A percentile compares a stretch with the other conserved stretches of the same genome.
Conservation (phyloP, 1,140 invertebrate genomes). For the Diachasmimorpha longicaudata region DNA sequence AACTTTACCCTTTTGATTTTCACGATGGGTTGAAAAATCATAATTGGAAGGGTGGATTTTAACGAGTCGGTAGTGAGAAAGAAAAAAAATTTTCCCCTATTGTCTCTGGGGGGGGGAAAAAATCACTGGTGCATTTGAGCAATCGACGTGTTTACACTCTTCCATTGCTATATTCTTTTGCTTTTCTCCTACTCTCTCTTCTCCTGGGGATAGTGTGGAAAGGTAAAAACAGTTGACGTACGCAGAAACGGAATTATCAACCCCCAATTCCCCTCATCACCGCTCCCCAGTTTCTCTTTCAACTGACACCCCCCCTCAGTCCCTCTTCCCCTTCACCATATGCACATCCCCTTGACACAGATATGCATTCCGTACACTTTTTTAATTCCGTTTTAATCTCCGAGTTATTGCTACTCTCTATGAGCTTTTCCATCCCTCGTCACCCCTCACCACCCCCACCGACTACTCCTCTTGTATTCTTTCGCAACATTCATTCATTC, state of each 20-base stretch:
- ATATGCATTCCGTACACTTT: slow-evolving; percentile 55
- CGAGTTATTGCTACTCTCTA: slow-evolving; percentile 55
- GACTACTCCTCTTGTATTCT: neutral
- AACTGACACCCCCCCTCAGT: too few species aligned
- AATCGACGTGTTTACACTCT: slow-evolving; percentile 19
- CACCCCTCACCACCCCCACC: slow-evolving; percentile 1
- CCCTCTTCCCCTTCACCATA: neutral
- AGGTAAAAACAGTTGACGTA: slow-evolving; percentile 9
- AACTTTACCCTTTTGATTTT: neutral
- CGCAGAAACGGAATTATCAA: slow-evolving; percentile 2
- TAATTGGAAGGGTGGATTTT: neutral
- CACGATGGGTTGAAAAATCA: neutral
- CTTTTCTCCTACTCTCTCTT: neutral
- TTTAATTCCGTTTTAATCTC: slow-evolving; percentile 62
- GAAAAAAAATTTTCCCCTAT: neutral
- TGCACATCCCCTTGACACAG: slow-evolving; percentile 50
- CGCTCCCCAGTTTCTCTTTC: neutral
- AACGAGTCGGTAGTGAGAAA: neutral
- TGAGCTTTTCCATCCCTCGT: slow-evolving; percentile 19
- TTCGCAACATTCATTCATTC: slow-evolving; percentile 25
- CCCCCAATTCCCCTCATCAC: neutral
- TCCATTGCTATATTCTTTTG: neutral
- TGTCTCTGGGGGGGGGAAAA: neutral
- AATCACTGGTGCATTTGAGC: slow-evolving; percentile 10
- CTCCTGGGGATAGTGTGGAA: neutral